phyloP scores from a whole-genome alignment of 2,888 invertebrate genomes.

The Xylota sylvarum region DNA sequence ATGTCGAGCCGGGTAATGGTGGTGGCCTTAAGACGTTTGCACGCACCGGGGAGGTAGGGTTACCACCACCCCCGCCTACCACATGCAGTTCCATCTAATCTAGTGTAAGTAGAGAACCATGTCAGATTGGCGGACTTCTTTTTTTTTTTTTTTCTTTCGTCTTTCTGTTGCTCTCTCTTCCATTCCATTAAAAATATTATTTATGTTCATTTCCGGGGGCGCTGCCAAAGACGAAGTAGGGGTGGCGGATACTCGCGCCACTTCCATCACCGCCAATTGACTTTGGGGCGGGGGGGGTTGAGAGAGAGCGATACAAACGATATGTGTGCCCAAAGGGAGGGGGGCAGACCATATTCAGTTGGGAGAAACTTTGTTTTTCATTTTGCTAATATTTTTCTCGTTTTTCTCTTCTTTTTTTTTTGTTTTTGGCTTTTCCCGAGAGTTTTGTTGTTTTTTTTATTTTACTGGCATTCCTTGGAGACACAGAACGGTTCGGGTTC shows the following conservation, averaged over 20 bases:
- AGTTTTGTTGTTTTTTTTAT: constrained; percentile 47
- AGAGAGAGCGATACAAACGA: constrained; percentile 48
- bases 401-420: constrained; percentile 28
- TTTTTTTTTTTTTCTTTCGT: constrained; percentile 5
- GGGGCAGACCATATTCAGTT: constrained; percentile 37
- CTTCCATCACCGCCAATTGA: constrained; percentile 74
- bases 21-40: constrained; percentile 51
- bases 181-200: constrained; percentile 77
- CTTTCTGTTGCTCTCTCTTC: constrained; percentile 28
- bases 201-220: constrained; percentile 74
- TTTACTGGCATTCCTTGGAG: constrained; percentile 50
- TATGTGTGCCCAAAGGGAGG: constrained; percentile 27
- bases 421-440: constrained; percentile 29
- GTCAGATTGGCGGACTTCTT: constrained; percentile 71
- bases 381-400: constrained; percentile 49
- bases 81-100: constrained; percentile 75
- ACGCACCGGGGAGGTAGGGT: constrained; percentile 48
- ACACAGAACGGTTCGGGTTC: constrained; percentile 43
- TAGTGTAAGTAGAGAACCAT: constrained; percentile 76
- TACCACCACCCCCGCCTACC: constrained; percentile 44
- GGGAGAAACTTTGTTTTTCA: constrained; percentile 73
- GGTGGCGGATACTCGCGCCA: constrained; percentile 50
- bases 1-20: constrained; percentile 31
- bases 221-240: constrained; percentile 23
- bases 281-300: constrained; percentile 37